A percentile compares a stretch with the other conserved stretches of the same genome.
phyloP scores from a whole-genome alignment of 1,140 invertebrate species.

The Paraescarpia echinospica region DNA sequence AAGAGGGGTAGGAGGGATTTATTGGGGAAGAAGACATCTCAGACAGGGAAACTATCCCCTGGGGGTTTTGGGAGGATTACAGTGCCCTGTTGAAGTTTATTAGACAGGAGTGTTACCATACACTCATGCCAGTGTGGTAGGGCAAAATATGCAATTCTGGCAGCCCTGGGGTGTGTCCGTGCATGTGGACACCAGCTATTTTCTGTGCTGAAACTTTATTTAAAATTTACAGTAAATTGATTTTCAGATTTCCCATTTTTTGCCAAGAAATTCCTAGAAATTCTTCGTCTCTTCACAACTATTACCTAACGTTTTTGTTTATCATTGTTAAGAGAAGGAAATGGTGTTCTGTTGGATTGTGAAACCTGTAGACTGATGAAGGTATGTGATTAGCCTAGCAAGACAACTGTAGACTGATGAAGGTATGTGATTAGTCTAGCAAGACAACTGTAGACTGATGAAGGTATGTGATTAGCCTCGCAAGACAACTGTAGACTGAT shows the following conservation, averaged over 20 bases:
- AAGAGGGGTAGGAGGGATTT: background rate
- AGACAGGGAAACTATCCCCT: background rate
- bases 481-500: background rate
- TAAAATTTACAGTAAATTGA: background rate
- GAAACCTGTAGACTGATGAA: background rate
- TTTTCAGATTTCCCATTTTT: background rate
- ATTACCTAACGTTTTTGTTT: background rate
- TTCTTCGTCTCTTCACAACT: background rate
- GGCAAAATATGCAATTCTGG: background rate
- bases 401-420: background rate
- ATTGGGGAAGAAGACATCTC: background rate
- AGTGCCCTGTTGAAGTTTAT: constrained; percentile 1
- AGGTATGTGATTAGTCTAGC: background rate
- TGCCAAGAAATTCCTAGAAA: background rate
- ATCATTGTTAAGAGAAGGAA: background rate
- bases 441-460: background rate
- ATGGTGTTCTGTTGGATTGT: background rate
- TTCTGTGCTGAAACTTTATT: too few relatives aligned
- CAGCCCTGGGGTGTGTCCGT: background rate
- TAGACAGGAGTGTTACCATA: background rate
- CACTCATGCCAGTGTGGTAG: background rate
- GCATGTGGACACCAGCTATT: too few relatives aligned
- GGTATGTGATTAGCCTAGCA: background rate
- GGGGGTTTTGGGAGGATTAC: background rate
- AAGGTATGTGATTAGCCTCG: background rate